These are phyloP conservation scores for Malurus elegans DNA, from an alignment of 2,113 vertebrate species.

Conservation along the genomic window DNA sequence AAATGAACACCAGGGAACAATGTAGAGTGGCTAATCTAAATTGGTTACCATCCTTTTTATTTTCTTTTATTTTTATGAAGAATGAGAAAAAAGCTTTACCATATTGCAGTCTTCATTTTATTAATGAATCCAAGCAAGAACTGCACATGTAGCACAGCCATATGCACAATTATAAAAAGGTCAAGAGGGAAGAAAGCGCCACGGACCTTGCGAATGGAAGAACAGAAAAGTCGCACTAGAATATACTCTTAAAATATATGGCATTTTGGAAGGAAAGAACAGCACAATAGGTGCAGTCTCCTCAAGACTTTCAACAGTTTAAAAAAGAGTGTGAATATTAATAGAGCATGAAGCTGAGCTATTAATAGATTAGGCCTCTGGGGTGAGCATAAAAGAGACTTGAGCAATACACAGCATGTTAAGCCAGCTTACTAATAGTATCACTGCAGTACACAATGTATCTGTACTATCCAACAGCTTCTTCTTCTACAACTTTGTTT, in stretches of 20 bases:
- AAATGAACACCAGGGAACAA: neutral
- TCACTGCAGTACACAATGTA: neutral
- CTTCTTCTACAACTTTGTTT: neutral
- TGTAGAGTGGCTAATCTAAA: neutral
- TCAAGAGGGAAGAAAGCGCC: neutral
- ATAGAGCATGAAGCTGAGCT: conserved; percentile 45
- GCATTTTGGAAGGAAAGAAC: neutral
- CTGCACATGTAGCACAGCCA: neutral
- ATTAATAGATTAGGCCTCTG: conserved; percentile 54
- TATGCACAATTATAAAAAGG: neutral
- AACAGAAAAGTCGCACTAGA: neutral
- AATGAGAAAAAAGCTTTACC: neutral
- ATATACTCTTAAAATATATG: neutral
- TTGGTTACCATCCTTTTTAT: neutral
- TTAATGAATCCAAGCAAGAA: neutral
- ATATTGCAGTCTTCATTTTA: neutral
- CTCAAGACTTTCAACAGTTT: conserved; percentile 32
- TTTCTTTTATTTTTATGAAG: neutral
- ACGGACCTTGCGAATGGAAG: neutral
- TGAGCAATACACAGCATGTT: neutral
- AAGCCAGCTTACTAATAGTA: neutral
- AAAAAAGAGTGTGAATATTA: conserved; percentile 43
- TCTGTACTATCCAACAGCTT: neutral
- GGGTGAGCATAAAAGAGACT: conserved; percentile 24
- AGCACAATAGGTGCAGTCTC: conserved; percentile 13